These are phyloP conservation scores for Hirudinaria manillensis DNA, from an alignment of 2,888 invertebrate genomes.

Conservation along the genomic window DNA sequence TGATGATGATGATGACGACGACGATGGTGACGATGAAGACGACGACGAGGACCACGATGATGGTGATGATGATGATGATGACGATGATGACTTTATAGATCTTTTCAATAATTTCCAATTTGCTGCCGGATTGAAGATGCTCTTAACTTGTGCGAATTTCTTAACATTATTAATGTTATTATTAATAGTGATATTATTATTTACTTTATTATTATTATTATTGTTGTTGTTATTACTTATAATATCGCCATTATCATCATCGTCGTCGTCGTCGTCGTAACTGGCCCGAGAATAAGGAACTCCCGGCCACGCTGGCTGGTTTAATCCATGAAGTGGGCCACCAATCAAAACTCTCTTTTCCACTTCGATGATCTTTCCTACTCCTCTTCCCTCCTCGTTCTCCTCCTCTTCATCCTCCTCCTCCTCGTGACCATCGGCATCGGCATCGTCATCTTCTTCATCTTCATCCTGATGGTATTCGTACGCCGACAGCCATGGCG, in stretches of 20 bases:
- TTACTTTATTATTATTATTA: not conserved
- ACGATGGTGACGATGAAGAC: not conserved
- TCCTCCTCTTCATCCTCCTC: too few species aligned
- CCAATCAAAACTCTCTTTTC: too few species aligned
- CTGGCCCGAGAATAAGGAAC: not conserved
- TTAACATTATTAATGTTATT: not conserved
- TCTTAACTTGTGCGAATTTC: not conserved
- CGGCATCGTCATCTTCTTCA: too few species aligned
- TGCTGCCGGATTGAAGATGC: not conserved
- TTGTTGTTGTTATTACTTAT: not conserved
- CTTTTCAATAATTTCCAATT: not conserved
- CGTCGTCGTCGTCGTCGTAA: not conserved
- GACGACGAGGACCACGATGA: not conserved
- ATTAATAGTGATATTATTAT: not conserved
- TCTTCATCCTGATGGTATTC: too few species aligned
- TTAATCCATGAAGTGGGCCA: too few species aligned
- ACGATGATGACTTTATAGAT: not conserved
- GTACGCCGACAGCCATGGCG: too few species aligned
- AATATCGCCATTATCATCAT: not conserved
- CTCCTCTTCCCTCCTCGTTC: too few species aligned
- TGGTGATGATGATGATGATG: conserved; percentile 16
- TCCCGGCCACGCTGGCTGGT: too few species aligned
- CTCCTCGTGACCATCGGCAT: too few species aligned
- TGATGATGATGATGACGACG: conserved; percentile 9
- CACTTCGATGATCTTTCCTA: too few species aligned